phyloP scores from a whole-genome alignment of 2,888 invertebrate species.

The Drosophila planitibia region DNA sequence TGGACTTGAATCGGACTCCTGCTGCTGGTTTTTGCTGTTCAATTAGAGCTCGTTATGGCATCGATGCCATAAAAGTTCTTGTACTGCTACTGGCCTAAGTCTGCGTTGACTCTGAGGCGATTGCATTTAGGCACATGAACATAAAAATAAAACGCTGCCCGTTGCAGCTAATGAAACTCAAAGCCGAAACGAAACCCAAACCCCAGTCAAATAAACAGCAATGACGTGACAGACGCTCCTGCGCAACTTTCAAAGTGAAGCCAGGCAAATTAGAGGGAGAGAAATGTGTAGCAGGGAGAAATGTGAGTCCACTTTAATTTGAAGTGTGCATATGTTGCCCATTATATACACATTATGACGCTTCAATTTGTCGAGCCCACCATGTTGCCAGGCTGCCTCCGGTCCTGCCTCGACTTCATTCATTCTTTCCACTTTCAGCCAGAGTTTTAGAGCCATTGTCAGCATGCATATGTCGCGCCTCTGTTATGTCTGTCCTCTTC shows the following conservation, averaged over 20 bases:
- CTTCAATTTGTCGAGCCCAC: slow-evolving; percentile 38
- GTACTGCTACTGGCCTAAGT: slow-evolving; percentile 29
- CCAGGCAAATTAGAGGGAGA: slow-evolving; percentile 18
- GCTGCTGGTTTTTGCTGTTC: slow-evolving; percentile 50
- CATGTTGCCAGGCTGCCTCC: neutral
- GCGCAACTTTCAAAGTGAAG: slow-evolving; percentile 22
- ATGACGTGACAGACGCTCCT: slow-evolving; percentile 66
- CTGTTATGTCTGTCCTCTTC: slow-evolving; percentile 26
- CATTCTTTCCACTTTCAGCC: slow-evolving; percentile 2
- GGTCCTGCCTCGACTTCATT: slow-evolving; percentile 18
- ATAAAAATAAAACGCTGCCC: slow-evolving; percentile 74
- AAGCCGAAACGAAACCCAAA: slow-evolving; percentile 22
- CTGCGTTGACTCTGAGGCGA: slow-evolving; percentile 43
- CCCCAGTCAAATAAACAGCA: slow-evolving; percentile 35
- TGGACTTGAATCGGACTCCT: slow-evolving; percentile 1
- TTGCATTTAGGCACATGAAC: slow-evolving; percentile 73
- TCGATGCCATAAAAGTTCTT: slow-evolving; percentile 72
- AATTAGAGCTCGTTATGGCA: slow-evolving; percentile 72
- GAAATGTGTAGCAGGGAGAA: neutral
- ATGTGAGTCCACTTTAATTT: slow-evolving; percentile 63
- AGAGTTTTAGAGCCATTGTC: slow-evolving; percentile 13
- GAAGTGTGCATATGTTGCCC: slow-evolving; percentile 73
- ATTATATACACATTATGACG: slow-evolving; percentile 70
- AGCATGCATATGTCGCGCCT: slow-evolving; percentile 25
- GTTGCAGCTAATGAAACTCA: slow-evolving; percentile 76